A percentile compares a stretch with the other conserved stretches of the same genome.
Conservation (phyloP, 2,113 vertebrate genomes). For the Geococcyx californianus region DNA sequence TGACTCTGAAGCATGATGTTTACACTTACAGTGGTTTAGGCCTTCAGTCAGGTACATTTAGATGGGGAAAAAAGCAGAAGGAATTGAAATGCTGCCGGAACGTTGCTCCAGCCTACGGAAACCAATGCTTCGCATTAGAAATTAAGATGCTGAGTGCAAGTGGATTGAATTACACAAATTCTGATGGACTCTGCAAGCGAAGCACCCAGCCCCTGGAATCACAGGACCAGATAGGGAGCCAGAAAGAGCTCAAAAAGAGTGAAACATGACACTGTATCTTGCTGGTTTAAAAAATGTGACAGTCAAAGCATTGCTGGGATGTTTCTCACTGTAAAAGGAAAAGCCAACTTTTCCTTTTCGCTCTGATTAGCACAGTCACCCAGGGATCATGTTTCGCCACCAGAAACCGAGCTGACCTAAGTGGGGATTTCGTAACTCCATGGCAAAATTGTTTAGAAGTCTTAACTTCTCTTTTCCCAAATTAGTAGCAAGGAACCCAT, state of each 20-base stretch:
- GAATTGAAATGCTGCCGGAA: background rate
- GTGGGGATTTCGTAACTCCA: rapidly evolving
- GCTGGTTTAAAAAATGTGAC: too few relatives aligned
- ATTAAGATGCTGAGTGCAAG: background rate
- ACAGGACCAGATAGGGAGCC: background rate
- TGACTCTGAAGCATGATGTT: background rate
- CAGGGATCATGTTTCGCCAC: background rate
- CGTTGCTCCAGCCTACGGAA: background rate
- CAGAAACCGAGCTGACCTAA: background rate
- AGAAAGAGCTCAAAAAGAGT: background rate
- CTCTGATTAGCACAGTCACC: background rate
- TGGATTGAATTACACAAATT: background rate
- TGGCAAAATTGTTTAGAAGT: background rate
- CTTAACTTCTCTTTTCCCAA: background rate
- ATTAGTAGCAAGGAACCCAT: background rate
- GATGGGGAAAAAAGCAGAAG: background rate
- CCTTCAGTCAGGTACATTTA: background rate
- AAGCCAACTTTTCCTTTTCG: background rate
- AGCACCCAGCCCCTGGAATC: background rate
- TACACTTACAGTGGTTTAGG: background rate
- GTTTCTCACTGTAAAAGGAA: background rate
- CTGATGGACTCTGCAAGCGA: background rate
- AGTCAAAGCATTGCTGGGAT: background rate
- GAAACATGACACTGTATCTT: background rate
- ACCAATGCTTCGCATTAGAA: background rate